Conservation (phyloP, 2,113 vertebrate species). For the Rutilus rutilus region DNA sequence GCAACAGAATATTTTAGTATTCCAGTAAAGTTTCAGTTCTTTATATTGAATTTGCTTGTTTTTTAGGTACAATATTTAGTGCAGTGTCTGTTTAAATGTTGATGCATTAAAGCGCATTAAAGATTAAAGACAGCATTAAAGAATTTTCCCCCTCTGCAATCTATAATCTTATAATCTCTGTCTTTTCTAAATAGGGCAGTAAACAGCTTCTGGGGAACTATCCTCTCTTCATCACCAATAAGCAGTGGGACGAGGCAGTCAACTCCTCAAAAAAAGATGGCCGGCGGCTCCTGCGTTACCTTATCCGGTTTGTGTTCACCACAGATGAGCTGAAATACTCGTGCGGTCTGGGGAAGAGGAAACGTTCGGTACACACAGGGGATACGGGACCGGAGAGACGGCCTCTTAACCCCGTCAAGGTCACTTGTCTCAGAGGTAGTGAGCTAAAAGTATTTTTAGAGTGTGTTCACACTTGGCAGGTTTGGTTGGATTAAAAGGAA, state of each 20-base stretch:
- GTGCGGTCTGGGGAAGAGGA: conserved; percentile 98
- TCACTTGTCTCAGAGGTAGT: conserved; percentile 99
- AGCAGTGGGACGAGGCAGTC: conserved; percentile 99
- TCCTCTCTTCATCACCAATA: conserved; percentile 98
- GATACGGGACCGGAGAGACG: conserved; percentile 95
- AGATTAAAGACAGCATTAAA: conserved; percentile 3
- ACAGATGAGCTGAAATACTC: conserved; percentile 99
- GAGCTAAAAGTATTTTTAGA: background rate
- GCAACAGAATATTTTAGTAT: conserved; percentile 6
- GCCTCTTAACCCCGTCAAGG: conserved; percentile 98
- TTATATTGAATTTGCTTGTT: conserved; percentile 6
- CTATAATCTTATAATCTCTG: conserved; percentile 10
- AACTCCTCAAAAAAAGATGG: conserved; percentile 99
- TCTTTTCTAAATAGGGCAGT: conserved; percentile 81
- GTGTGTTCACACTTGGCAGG: too few relatives aligned
- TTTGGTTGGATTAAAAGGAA: too few relatives aligned
- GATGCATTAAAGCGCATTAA: background rate
- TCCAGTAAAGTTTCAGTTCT: conserved; percentile 1
- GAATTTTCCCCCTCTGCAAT: background rate
- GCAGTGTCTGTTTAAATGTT: background rate
- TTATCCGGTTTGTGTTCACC: conserved; percentile 98
- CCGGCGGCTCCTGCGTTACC: conserved; percentile 93
- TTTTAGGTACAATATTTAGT: background rate
- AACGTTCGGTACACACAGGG: conserved; percentile 97
- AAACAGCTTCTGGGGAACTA: conserved; percentile 99